Percentiles rank a stretch among this genome's conserved stretches.
Conservation (phyloP, 2,888 invertebrate genomes). For the Hermodice carunculata region DNA sequence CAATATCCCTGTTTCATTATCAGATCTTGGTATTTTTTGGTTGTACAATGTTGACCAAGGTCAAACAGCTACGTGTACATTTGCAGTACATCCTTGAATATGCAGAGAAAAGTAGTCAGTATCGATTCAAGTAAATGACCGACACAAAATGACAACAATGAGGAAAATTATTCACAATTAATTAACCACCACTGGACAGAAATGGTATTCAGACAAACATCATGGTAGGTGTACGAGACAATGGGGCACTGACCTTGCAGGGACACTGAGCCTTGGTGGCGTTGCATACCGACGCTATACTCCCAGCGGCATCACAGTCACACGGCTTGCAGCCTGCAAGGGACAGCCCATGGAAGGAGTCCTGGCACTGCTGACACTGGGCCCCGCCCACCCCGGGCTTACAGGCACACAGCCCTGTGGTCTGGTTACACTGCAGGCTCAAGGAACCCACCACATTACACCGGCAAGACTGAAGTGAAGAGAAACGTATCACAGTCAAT, state of each 20-base stretch:
- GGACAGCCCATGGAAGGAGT: conserved; percentile 28
- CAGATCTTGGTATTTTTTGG: no score
- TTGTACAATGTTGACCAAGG: no score
- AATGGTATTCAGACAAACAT: neutral
- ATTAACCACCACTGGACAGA: neutral
- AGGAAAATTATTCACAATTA: neutral
- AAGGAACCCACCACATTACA: conserved; percentile 45
- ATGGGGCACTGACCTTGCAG: conserved; percentile 47
- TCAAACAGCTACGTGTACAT: no score
- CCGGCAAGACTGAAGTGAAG: conserved; percentile 46
- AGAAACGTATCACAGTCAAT: no score
- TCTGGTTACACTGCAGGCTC: conserved; percentile 44
- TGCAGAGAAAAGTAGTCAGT: no score
- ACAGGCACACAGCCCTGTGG: conserved; percentile 49
- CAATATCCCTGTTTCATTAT: no score
- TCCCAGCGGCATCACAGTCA: conserved; percentile 33
- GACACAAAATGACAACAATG: neutral
- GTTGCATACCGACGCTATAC: conserved; percentile 30
- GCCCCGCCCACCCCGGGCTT: conserved; percentile 43
- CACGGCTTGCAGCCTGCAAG: conserved; percentile 35
- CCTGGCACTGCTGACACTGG: conserved; percentile 39
- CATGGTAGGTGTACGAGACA: neutral
- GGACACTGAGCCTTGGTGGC: conserved; percentile 39
- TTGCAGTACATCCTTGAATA: no score
- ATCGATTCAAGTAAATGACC: no score